These are phyloP conservation scores for Pocillopora verrucosa DNA, from an alignment of 64 coral and sea anemone genomes.

Conservation along the genomic window DNA sequence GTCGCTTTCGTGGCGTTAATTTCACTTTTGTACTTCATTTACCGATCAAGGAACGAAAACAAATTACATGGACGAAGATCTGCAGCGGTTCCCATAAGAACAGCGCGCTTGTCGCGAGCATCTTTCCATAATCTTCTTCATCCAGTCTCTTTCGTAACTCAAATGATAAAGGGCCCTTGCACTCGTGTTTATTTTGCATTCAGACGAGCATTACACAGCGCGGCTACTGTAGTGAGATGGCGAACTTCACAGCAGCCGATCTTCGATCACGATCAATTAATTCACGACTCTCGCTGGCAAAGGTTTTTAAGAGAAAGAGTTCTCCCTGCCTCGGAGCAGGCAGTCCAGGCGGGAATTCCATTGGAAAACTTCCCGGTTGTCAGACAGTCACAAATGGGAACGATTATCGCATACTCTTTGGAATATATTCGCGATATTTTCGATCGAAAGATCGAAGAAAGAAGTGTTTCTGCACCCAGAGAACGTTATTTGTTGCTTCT, in stretches of 20 bases:
- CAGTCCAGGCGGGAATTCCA: constrained; percentile 68
- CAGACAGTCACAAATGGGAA: constrained; percentile 81
- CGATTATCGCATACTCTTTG: constrained; percentile 81
- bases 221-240: constrained; percentile 75
- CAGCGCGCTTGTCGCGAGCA: background rate
- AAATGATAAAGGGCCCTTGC: constrained; percentile 60
- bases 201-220: constrained; percentile 53
- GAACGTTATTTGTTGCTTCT: constrained; percentile 84
- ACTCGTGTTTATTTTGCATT: constrained; percentile 50
- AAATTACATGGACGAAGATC: constrained; percentile 22
- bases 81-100: constrained; percentile 26
- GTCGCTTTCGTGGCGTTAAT: constrained; percentile 15
- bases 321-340: constrained; percentile 77
- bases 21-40: constrained; percentile 42
- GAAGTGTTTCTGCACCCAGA: background rate
- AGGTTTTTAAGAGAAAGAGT: constrained; percentile 89
- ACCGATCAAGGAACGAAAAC: constrained; percentile 28
- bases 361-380: constrained; percentile 73
- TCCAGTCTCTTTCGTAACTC: constrained; percentile 47
- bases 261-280: constrained; percentile 70
- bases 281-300: constrained; percentile 75
- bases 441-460: constrained; percentile 24
- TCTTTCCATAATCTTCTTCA: background rate
- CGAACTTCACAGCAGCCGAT: constrained; percentile 43
- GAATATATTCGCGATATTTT: constrained; percentile 77